Percentiles rank a stretch among this genome's conserved stretches.
Evolutionary conservation across 1,140 invertebrate species (phyloP).

Genomic region (Zelostemma sp.): DNA sequence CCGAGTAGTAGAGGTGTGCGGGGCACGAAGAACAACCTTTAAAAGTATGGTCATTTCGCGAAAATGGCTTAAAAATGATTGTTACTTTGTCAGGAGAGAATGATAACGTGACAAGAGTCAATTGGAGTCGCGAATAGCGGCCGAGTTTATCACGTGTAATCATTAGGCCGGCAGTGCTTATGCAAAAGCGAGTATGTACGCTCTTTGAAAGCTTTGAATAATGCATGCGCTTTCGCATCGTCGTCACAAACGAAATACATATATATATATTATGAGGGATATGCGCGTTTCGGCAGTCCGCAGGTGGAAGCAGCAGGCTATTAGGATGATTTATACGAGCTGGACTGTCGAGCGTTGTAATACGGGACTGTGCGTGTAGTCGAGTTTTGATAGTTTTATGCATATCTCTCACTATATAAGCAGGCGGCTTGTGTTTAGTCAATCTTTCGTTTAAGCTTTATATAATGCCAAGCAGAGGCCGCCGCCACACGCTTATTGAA

Average conservation of each 20-base stretch:
- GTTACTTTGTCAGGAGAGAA: no score
- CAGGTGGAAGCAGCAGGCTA: constrained; percentile 44
- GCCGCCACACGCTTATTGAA: no score
- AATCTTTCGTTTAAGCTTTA: constrained; percentile 9
- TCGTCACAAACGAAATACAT: constrained; percentile 42
- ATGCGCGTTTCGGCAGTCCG: constrained; percentile 37
- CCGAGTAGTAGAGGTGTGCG: no score
- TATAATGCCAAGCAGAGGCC: no score
- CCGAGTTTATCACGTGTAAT: constrained; percentile 21
- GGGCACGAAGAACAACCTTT: no score
- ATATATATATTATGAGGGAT: no score
- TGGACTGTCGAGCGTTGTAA: constrained; percentile 31
- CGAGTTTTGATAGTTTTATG: constrained; percentile 11
- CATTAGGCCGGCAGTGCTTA: constrained; percentile 39
- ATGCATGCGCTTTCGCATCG: constrained; percentile 43
- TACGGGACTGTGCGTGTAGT: constrained; percentile 14
- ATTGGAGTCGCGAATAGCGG: background rate
- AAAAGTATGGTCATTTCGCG: background rate
- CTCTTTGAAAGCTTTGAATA: constrained; percentile 45
- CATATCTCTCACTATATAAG: background rate
- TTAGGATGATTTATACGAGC: constrained; percentile 46
- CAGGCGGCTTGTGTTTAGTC: background rate
- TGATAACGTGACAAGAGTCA: constrained; percentile 1
- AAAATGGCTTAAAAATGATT: no score
- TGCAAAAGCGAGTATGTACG: constrained; percentile 40